Percentiles rank a stretch among this genome's conserved stretches.
phyloP scores from a whole-genome alignment of 2,888 invertebrate species.

The Lamellibrachia columna region DNA sequence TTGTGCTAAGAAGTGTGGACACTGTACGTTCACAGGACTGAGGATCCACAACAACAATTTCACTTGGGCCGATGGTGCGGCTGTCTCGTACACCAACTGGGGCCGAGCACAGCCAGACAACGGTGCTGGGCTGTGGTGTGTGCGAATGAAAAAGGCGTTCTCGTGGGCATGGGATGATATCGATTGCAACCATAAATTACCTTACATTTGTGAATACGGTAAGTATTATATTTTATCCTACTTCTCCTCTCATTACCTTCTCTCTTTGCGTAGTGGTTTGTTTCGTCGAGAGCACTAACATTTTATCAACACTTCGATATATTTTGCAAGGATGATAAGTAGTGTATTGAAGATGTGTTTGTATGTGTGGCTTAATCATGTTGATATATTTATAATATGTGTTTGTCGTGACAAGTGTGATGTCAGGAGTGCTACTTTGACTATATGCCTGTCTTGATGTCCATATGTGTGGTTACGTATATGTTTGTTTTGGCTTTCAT shows the following conservation, averaged over 20 bases:
- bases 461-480: too few relatives aligned
- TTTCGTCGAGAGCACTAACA: too few relatives aligned
- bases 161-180: constrained; percentile 21
- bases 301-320: too few relatives aligned
- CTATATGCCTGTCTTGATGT: background rate
- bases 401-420: background rate
- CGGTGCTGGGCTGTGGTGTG: background rate
- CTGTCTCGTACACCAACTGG: constrained; percentile 20
- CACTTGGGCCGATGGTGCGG: constrained; percentile 20
- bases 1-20: background rate
- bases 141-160: background rate
- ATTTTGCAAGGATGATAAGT: too few relatives aligned
- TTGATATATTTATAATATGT: background rate
- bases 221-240: background rate
- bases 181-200: constrained; percentile 3
- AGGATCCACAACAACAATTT: background rate
- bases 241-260: background rate
- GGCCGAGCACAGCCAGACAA: constrained; percentile 16
- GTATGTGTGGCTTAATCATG: background rate
- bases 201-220: constrained; percentile 25
- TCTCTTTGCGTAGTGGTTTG: too few relatives aligned
- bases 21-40: constrained; percentile 13
- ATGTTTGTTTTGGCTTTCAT: too few relatives aligned
- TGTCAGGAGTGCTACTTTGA: background rate
- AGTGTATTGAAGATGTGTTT: background rate